Evolutionary conservation across 2,888 invertebrate genomes (phyloP), one percentile per base, ranked within the genome.

Genomic region (Drosophila algonquin): DNA sequence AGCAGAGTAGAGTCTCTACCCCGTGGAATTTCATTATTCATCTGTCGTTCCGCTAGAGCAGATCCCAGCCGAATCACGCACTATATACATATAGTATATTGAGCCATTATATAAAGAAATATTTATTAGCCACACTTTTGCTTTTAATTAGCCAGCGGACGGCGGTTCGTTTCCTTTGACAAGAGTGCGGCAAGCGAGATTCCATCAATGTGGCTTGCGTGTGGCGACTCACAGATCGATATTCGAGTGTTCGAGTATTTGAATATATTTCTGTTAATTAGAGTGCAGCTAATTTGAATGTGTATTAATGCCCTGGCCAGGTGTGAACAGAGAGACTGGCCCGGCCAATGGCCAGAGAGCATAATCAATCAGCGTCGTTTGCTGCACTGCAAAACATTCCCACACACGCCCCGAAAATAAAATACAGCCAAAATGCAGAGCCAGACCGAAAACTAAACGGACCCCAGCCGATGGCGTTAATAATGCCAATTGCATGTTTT

Each of bases 261-360:
- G 40, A 58, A 63, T 56, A 48, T 70, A 48, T 72, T 80, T 69
- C 79, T 55, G 72, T 86, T 86, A 86, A 87, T 81, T 87, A 80
- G 82, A 84, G 80, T 84, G 75, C 81, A 87, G 78, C 80, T 84
- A 76, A 81, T 83, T 83, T 80, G 55, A 78, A 81, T 83, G 87
- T 76, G 75, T 80, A 86, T 76, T 86, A 81, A 81, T 63, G 68
- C 76, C 69, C 45, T 72, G 78, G 76, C 83, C 87, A 83, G 87
- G 87, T 83, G 83, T 83, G 87, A 83, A 83, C 87, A 84, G 46
- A 27, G 58, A 54, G 60, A 30, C 44, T 60, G 60, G 40, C 45
- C 24, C 24, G 24, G 30, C 50, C 24, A 40, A 57, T 52, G 48
- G 54, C 53, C 58, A 63, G 60, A 47, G 65, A 56, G 27, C 61